Percentiles rank a stretch among this genome's conserved stretches.
Conservation (phyloP, 2,113 vertebrate species). For the Paracanthobrama guichenoti region DNA sequence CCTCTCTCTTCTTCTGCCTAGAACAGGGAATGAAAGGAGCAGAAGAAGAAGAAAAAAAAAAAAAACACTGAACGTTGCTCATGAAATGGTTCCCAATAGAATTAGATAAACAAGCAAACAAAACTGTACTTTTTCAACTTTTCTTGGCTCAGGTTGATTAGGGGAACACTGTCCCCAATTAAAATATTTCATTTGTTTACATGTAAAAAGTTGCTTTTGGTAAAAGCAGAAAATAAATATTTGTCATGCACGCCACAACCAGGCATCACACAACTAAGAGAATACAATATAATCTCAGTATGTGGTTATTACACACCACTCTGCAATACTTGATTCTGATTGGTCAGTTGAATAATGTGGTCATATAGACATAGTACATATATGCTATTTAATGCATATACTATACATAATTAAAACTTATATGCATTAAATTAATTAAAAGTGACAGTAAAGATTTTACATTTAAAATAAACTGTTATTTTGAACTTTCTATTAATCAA, state of each 20-base stretch:
- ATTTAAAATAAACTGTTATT: too few species aligned
- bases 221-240: too few species aligned
- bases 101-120: neutral
- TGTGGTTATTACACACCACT: too few species aligned
- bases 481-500: too few species aligned
- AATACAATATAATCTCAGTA: too few species aligned
- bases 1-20: conserved; percentile 4
- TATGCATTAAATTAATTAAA: neutral
- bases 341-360: too few species aligned
- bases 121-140: neutral
- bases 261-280: too few species aligned
- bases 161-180: neutral
- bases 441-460: neutral
- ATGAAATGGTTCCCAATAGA: neutral
- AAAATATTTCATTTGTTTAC: neutral
- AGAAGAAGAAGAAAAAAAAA: neutral
- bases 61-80: neutral
- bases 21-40: neutral
- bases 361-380: too few species aligned
- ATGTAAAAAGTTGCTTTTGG: neutral
- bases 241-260: too few species aligned
- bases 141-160: neutral
- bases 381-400: neutral
- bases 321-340: too few species aligned
- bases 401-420: neutral